Conservation (phyloP, 2,113 vertebrate genomes). For the Aptenodytes forsteri region DNA sequence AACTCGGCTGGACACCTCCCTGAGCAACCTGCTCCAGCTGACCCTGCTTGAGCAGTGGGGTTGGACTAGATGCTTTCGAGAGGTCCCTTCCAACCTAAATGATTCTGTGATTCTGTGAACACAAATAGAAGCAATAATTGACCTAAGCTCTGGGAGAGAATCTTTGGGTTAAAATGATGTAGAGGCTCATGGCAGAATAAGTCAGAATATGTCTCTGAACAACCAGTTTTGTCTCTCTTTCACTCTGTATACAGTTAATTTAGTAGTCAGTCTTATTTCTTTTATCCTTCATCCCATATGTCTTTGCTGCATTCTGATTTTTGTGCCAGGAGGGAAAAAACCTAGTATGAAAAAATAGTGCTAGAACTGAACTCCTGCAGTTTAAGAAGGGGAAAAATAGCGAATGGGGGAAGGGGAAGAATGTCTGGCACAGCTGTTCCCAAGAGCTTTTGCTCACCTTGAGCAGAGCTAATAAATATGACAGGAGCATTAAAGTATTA, state of each 20-base stretch:
- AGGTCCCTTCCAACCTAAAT: background rate
- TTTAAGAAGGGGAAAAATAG: background rate
- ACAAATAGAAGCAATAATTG: background rate
- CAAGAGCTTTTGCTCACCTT: constrained; percentile 51
- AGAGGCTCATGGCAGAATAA: background rate
- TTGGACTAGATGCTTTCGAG: background rate
- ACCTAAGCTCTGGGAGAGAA: background rate
- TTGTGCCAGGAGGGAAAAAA: constrained; percentile 18
- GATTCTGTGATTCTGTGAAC: background rate
- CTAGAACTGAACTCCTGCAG: background rate
- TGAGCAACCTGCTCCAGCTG: background rate
- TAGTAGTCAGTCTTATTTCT: constrained; percentile 57
- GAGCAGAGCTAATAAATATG: constrained; percentile 44
- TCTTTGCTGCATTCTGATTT: constrained; percentile 40
- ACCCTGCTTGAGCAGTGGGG: background rate
- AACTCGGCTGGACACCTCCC: background rate
- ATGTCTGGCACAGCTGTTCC: background rate
- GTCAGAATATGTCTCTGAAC: background rate
- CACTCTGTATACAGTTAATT: constrained; percentile 31
- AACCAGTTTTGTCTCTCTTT: background rate
- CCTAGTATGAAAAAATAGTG: background rate
- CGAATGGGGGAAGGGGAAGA: background rate
- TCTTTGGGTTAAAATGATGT: background rate
- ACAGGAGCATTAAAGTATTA: constrained; percentile 41
- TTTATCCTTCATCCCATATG: constrained; percentile 48